Evolutionary conservation across 1,140 invertebrate genomes (phyloP), one percentile per base, ranked within the genome.

Genomic region (Trichogramma pretiosum): DNA sequence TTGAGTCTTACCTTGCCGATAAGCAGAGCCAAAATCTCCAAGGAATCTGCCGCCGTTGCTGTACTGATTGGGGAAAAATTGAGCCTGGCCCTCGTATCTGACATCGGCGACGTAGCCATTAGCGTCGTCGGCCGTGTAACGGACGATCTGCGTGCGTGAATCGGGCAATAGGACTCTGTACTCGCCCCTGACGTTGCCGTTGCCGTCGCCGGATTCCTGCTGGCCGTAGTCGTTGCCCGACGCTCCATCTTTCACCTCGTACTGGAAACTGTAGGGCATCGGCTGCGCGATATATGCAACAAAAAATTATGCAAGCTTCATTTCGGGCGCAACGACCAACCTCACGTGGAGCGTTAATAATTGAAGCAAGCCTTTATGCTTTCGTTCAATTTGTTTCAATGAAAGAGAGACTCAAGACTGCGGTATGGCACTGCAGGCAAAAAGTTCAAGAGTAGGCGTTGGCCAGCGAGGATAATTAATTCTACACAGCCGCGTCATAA

Each of bases 51-150:
- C 24, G 24, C 24, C 5, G 11, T 28, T 28, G 24, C 24, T 28
- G 24, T 28, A 7, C 24, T 11, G 5, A 28, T 28, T 28, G 24
- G 11, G 11, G 11, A 28, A 28, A 23, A 79, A 83, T 30, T 74
- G 74, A 0, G 80, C 80, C 56, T 83, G 76, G 13, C 83, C 84
- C 59, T 84, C 82, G 56, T 87, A 88, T 52, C 79, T 77, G 33
- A 87, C 84, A 54, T 87, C 81, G 32, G 84, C 84, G 56, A 84
- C 82, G 70, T 83, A 87, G 30, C 85, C 85, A 28, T 78, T 83
- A 52, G 79, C 74, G 73, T 83, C 82, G 56, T 87, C 84, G 2
- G 85, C 84, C 53, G 79, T 82, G 65, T 88, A 89, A 8, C 78
- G 82, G n/a, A 87, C 84, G 50, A 76, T 73, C 63, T 78, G 77